Evolutionary conservation across 1,140 invertebrate genomes (phyloP).

Genomic region (Orchesella cincta): DNA sequence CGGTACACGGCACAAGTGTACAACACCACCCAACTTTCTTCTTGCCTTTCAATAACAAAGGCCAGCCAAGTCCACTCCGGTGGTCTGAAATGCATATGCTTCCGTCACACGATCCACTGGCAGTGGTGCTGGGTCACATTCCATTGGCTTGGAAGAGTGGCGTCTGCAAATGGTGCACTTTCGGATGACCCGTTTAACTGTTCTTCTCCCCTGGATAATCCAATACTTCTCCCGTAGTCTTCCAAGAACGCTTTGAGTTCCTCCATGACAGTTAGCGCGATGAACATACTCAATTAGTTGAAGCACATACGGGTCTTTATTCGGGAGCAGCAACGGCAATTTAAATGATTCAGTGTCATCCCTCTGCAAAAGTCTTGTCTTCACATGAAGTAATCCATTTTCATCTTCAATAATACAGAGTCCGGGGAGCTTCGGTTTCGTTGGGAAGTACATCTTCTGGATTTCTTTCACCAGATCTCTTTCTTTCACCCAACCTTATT

Average conservation of each 20-base stretch:
- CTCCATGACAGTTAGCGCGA: not conserved
- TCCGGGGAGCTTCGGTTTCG: too few species aligned
- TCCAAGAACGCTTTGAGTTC: not conserved
- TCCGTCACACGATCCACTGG: constrained; percentile 23
- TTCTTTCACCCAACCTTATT: too few species aligned
- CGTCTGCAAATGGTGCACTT: not conserved
- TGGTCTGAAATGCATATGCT: constrained; percentile 51
- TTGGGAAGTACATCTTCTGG: too few species aligned
- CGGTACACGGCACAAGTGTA: constrained; percentile 47
- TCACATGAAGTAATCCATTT: not conserved
- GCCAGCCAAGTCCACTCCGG: constrained; percentile 54
- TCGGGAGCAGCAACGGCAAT: not conserved
- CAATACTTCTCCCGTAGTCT: not conserved
- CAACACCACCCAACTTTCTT: constrained; percentile 53
- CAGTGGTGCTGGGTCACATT: constrained; percentile 4
- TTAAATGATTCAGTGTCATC: not conserved
- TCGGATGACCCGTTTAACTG: not conserved
- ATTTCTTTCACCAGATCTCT: too few species aligned
- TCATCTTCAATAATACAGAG: not conserved
- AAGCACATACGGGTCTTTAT: not conserved
- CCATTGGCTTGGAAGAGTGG: not conserved
- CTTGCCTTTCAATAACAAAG: constrained; percentile 50
- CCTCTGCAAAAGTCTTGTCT: not conserved
- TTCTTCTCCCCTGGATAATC: not conserved
- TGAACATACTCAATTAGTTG: not conserved